A percentile compares a stretch with the other conserved stretches of the same genome.
phyloP scores from a whole-genome alignment of 1,140 invertebrate genomes.

The Coptotermes formosanus region DNA sequence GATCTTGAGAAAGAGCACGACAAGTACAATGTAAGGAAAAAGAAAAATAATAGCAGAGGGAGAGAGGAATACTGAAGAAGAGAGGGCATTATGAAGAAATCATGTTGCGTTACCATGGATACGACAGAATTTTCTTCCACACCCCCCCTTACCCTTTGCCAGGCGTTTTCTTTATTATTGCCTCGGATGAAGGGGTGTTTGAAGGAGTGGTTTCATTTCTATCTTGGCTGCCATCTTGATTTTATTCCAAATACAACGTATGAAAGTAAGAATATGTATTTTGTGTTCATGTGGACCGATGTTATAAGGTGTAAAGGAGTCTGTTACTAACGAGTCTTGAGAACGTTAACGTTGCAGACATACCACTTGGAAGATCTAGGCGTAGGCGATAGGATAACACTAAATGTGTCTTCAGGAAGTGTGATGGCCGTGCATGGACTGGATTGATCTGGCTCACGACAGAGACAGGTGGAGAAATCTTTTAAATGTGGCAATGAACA shows the following conservation, averaged over 20 bases:
- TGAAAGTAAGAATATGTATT: background rate
- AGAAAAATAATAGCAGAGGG: background rate
- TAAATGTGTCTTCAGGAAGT: too few species aligned
- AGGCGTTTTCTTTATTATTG: constrained; percentile 32
- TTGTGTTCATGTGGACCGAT: too few species aligned
- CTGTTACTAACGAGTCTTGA: too few species aligned
- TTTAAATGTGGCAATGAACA: too few species aligned
- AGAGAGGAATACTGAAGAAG: constrained; percentile 8
- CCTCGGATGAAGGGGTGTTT: constrained; percentile 28
- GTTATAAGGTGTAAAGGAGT: too few species aligned
- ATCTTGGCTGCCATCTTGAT: constrained; percentile 28
- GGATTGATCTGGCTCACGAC: too few species aligned
- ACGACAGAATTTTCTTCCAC: background rate
- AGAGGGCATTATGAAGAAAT: constrained; percentile 33
- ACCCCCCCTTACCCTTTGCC: constrained; percentile 7
- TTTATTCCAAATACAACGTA: background rate
- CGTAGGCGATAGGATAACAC: too few species aligned
- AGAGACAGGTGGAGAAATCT: too few species aligned
- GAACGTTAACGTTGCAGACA: too few species aligned
- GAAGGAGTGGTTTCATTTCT: constrained; percentile 22
- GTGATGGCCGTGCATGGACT: too few species aligned
- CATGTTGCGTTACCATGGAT: constrained; percentile 30
- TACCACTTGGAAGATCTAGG: too few species aligned
- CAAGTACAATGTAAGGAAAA: background rate
- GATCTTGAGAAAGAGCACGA: background rate